Base-by-base conservation (phyloP, 2,888 invertebrate genomes). In the Agrochola macilenta region DNA sequence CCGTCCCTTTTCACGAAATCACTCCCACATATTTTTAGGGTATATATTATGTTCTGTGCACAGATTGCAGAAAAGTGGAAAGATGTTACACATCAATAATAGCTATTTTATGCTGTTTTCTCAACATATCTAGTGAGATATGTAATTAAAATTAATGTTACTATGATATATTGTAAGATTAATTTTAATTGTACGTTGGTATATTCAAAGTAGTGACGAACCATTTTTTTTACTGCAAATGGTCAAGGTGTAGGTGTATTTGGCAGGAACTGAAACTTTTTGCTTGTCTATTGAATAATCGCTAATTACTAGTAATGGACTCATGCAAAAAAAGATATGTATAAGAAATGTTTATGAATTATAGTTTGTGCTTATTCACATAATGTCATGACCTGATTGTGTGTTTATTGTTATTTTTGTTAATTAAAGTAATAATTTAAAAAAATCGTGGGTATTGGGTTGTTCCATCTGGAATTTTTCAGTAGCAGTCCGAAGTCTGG, bases 221-320 rank as follows among this genome's bases (percentile, higher is more conserved):
- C 8, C 14, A 1, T 12, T n/a, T 30, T 61, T 76, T 80, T 46
- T 26, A 11, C 23, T 39, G 8, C 9, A 26, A 23, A 12, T 78
- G 17, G 5, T 43, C 52, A 73, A 78, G 23, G 65, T 54, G 57
- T 52, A 20, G 0, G 14, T 65, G n/a, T 81, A 12, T 68, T 57
- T 74, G 54, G n/a, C n/a, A 46, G 39, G 20, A 57, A 63, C 39
- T 43, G 1, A 49, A 61, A 35, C 20, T 79, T 65, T 46, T 77
- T 68, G 52, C 14, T 39, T 49, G 57, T 30, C n/a, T 54, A 74
- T 80, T 81, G 23, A 78, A 80, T 74, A 30, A 35, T 78, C 17
- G 26, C 23, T 60, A 46, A 80, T 66, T 17, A 60, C 35, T 60
- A 46, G 54, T 54, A 54, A 35, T 73, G 14, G 12, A 46, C 14